Evolutionary conservation across 2,113 vertebrate genomes (phyloP).

Genomic region (Lonchura striata): DNA sequence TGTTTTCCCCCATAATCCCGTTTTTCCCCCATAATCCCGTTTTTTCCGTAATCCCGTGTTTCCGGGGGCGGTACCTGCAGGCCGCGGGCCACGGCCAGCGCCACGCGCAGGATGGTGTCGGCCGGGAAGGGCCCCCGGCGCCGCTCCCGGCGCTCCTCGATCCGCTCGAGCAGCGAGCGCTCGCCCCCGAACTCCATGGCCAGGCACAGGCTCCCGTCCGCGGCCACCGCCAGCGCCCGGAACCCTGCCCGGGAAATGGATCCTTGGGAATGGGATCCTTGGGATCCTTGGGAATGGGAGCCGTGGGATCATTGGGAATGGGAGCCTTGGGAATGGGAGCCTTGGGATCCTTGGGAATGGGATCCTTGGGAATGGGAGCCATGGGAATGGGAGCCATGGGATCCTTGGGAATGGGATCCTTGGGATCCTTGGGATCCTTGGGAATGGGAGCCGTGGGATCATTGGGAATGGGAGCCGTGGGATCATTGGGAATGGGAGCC

Average conservation of each 20-base stretch:
- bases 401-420: too few relatives aligned
- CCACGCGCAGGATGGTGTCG: neutral
- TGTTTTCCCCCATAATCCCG: too few relatives aligned
- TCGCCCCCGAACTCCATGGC: neutral
- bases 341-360: too few relatives aligned
- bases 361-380: neutral
- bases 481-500: neutral
- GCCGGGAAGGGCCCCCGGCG: neutral
- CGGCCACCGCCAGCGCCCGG: neutral
- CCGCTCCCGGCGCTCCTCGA: neutral
- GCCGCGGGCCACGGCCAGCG: neutral
- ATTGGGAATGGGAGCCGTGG: neutral
- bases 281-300: neutral
- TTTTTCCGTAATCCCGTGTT: too few relatives aligned
- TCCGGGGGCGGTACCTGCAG: too few relatives aligned
- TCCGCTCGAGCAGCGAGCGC: neutral
- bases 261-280: neutral
- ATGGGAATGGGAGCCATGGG: neutral
- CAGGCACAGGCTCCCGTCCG: neutral
- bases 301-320: neutral
- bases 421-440: too few relatives aligned
- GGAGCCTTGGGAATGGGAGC: too few relatives aligned
- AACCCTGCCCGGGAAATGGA: neutral
- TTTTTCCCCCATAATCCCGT: too few relatives aligned
- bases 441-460: too few relatives aligned